phyloP scores from a whole-genome alignment of 2,113 vertebrate genomes.

The Phyllostomus discolor region DNA sequence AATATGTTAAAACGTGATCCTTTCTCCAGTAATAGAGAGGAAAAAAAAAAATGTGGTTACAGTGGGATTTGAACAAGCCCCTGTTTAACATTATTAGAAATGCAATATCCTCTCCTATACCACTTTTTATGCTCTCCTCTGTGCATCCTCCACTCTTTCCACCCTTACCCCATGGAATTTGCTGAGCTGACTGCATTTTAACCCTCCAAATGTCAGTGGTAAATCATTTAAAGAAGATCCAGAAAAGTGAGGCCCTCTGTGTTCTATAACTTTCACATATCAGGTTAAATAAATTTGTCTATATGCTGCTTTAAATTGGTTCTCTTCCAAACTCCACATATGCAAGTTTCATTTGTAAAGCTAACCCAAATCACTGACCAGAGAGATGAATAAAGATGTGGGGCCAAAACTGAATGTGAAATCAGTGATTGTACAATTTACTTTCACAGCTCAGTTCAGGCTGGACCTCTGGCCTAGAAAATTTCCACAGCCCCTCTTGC shows the following conservation, averaged over 20 bases:
- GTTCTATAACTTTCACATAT: neutral
- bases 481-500: accelerated
- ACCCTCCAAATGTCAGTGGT: neutral
- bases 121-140: too few relatives aligned
- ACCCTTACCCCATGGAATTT: neutral
- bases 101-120: neutral
- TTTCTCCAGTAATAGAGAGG: neutral
- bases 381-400: neutral
- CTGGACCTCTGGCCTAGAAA: neutral
- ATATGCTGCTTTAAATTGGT: neutral
- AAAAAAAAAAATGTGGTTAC: neutral
- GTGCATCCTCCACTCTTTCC: neutral
- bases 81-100: neutral
- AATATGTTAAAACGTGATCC: neutral
- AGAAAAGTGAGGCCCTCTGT: accelerated
- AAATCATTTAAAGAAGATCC: neutral
- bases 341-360: neutral
- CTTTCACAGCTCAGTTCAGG: neutral
- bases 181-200: neutral
- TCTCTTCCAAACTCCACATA: neutral
- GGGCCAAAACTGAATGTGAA: neutral
- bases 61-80: neutral
- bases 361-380: neutral
- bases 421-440: neutral
- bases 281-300: neutral